phyloP scores from a whole-genome alignment of 2,888 invertebrate species.

The Danaus chrysippus region DNA sequence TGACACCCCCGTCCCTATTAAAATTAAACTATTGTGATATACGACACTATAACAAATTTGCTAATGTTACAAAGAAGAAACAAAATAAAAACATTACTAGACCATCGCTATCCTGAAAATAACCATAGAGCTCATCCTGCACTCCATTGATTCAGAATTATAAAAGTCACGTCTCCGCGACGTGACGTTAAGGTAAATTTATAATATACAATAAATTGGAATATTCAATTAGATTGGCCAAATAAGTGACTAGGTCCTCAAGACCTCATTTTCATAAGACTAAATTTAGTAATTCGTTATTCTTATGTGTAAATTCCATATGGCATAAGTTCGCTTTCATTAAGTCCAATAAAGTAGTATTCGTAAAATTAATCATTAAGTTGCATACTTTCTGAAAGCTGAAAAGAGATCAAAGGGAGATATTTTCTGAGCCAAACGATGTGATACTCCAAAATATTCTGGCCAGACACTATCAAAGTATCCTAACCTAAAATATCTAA shows the following conservation, averaged over 20 bases:
- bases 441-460: constrained; percentile 78
- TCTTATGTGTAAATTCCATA: constrained; percentile 78
- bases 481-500: constrained; percentile 79
- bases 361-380: constrained; percentile 72
- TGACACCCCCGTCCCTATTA: constrained; percentile 77
- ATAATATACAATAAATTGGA: constrained; percentile 77
- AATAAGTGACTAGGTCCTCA: constrained; percentile 77
- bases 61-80: constrained; percentile 73
- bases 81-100: constrained; percentile 75
- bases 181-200: constrained; percentile 60
- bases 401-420: constrained; percentile 78
- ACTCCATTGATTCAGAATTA: constrained; percentile 72
- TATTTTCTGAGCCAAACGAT: constrained; percentile 79
- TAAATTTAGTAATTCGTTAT: constrained; percentile 80
- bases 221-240: constrained; percentile 77
- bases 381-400: constrained; percentile 78
- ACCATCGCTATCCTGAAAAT: constrained; percentile 78
- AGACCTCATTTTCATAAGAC: constrained; percentile 74
- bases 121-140: constrained; percentile 74
- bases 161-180: constrained; percentile 65
- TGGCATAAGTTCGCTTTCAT: constrained; percentile 80
- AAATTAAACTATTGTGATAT: constrained; percentile 77
- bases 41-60: constrained; percentile 78
- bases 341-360: constrained; percentile 73
- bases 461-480: constrained; percentile 79